phyloP scores from a whole-genome alignment of 2,888 invertebrate genomes.

The Pyrochroa serraticornis region DNA sequence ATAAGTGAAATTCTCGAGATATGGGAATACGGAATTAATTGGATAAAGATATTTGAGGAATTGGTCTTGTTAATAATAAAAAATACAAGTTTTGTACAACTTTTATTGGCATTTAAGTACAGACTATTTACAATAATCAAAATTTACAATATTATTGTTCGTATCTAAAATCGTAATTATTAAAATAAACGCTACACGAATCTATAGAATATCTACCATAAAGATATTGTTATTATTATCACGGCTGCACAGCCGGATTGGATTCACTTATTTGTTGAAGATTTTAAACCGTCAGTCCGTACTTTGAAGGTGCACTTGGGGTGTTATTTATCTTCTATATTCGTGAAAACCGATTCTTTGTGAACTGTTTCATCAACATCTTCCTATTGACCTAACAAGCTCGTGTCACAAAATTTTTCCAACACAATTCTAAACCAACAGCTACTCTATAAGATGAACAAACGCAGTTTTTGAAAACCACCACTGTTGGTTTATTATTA shows the following conservation, averaged over 20 bases:
- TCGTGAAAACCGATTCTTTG: constrained; percentile 13
- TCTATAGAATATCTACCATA: constrained; percentile 21
- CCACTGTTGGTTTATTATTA: too few relatives aligned
- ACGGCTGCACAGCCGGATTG: constrained; percentile 41
- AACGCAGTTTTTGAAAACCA: too few relatives aligned
- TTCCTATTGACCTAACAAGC: constrained; percentile 21
- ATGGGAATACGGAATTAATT: too few relatives aligned
- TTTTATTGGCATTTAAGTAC: constrained; percentile 1
- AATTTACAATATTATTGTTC: constrained; percentile 21
- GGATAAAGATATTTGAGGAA: too few relatives aligned
- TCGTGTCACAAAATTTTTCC: constrained; percentile 20
- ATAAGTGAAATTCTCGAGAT: too few relatives aligned
- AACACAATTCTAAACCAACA: constrained; percentile 10
- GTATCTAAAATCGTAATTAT: constrained; percentile 26
- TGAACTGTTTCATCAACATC: constrained; percentile 8
- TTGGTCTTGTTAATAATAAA: background rate
- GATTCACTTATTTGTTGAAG: constrained; percentile 26
- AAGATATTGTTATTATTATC: constrained; percentile 37
- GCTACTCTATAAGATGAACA: too few relatives aligned
- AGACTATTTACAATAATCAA: constrained; percentile 6
- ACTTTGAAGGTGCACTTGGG: constrained; percentile 46
- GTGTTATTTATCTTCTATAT: constrained; percentile 31
- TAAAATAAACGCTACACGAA: constrained; percentile 27
- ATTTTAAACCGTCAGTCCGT: constrained; percentile 32
- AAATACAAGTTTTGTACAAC: background rate